Evolutionary conservation across 2,113 vertebrate species (phyloP).

Genomic region (Leptobrachium leishanense): DNA sequence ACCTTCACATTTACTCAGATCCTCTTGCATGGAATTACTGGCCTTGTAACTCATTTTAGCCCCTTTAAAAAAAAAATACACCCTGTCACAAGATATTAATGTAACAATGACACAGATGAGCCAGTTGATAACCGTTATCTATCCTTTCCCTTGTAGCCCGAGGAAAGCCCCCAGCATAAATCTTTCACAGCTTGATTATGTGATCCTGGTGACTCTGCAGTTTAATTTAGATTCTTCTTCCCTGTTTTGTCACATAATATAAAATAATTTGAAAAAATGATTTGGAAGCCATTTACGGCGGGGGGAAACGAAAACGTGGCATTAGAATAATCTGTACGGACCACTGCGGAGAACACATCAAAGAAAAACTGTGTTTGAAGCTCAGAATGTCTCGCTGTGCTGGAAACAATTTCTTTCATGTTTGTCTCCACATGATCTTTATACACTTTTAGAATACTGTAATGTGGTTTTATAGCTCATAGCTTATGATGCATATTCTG

Average conservation of each 20-base stretch:
- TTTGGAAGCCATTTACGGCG: constrained; percentile 15
- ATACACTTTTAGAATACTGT: constrained; percentile 1
- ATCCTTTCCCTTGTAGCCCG: constrained; percentile 41
- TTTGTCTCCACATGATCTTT: constrained; percentile 15
- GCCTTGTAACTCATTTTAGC: constrained; percentile 43
- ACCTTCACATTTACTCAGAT: constrained; percentile 25
- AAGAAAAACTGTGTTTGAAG: constrained; percentile 19
- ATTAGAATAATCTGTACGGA: constrained; percentile 13
- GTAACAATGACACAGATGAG: constrained; percentile 50
- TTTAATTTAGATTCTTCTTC: constrained; percentile 20
- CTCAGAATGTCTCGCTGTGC: constrained; percentile 8
- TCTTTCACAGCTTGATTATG: constrained; percentile 41
- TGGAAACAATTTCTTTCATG: constrained; percentile 20
- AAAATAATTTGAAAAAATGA: constrained; percentile 27
- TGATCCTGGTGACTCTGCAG: constrained; percentile 37
- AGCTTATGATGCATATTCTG: too few relatives aligned
- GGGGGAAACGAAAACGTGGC: background rate
- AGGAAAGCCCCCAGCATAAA: constrained; percentile 46
- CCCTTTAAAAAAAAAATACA: constrained; percentile 33
- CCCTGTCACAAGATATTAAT: constrained; percentile 46
- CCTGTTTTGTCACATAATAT: constrained; percentile 28
- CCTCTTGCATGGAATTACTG: constrained; percentile 33
- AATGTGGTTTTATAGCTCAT: background rate
- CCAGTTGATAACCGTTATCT: constrained; percentile 44
- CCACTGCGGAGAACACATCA: constrained; percentile 26